These are phyloP conservation scores for Yponomeuta evonymella DNA, from an alignment of 2,888 invertebrate species.

Conservation along the genomic window DNA sequence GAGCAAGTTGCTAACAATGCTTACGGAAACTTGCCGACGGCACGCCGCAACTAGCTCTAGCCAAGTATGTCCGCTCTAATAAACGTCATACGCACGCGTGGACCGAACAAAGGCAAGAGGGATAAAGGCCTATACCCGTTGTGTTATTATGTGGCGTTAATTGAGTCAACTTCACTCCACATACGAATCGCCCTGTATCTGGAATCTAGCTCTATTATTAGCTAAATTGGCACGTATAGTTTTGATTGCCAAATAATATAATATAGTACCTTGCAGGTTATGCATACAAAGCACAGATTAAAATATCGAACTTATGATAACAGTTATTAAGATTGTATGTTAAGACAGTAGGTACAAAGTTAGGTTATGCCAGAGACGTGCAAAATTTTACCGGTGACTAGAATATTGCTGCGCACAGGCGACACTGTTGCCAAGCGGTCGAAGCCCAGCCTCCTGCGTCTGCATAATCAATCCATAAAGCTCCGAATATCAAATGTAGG, in stretches of 20 bases:
- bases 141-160: not conserved
- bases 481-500: not conserved
- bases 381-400: not conserved
- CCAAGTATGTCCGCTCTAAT: constrained; percentile 5
- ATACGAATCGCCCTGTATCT: not conserved
- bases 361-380: not conserved
- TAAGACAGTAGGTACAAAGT: not conserved
- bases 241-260: not conserved
- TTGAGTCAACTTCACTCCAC: not conserved
- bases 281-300: no score
- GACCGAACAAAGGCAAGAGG: not conserved
- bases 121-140: not conserved
- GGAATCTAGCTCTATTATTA: not conserved
- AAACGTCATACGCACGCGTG: not conserved
- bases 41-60: not conserved
- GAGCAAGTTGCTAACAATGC: constrained; percentile 8
- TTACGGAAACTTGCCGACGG: not conserved
- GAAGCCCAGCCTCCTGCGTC: not conserved
- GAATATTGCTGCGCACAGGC: not conserved
- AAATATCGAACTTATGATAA: no score
- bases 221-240: not conserved
- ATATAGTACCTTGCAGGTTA: no score
- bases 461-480: constrained; percentile 4
- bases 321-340: no score
- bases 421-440: not conserved